A percentile compares a stretch with the other conserved stretches of the same genome.
Conservation (phyloP, 2,888 invertebrate genomes). For the Petrolisthes cinctipes region DNA sequence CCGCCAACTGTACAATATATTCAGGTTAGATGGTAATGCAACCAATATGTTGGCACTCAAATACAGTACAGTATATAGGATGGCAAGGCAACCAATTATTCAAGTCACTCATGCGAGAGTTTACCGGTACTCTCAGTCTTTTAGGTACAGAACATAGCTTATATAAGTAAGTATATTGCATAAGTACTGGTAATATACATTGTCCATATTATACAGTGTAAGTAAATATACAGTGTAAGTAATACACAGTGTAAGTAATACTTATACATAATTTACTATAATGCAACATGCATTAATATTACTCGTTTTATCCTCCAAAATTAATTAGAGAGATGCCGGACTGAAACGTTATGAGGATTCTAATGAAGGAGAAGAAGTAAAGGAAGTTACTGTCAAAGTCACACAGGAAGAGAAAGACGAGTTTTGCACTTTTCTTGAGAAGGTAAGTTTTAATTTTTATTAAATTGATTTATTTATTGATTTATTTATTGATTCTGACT, state of each 20-base stretch:
- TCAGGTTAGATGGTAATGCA: neutral
- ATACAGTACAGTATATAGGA: too few relatives aligned
- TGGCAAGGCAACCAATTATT: too few relatives aligned
- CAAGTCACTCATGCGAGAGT: too few relatives aligned
- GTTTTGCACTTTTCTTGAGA: constrained; percentile 38
- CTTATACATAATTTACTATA: too few relatives aligned
- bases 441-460: constrained; percentile 8
- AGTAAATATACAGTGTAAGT: neutral
- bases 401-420: constrained; percentile 40
- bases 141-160: too few relatives aligned
- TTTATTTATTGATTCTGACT: too few relatives aligned
- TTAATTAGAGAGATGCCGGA: constrained; percentile 28
- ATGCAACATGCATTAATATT: too few relatives aligned
- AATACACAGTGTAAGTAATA: neutral
- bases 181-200: too few relatives aligned
- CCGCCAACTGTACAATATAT: neutral
- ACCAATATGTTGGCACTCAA: neutral
- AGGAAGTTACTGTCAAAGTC: constrained; percentile 10
- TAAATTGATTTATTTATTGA: neutral
- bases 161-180: too few relatives aligned
- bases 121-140: too few relatives aligned
- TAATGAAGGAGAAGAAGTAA: constrained; percentile 20
- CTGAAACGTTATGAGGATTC: constrained; percentile 33
- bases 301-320: neutral
- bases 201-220: neutral